Base-by-base conservation (phyloP, 2,888 invertebrate genomes). In the Meta bourneti region DNA sequence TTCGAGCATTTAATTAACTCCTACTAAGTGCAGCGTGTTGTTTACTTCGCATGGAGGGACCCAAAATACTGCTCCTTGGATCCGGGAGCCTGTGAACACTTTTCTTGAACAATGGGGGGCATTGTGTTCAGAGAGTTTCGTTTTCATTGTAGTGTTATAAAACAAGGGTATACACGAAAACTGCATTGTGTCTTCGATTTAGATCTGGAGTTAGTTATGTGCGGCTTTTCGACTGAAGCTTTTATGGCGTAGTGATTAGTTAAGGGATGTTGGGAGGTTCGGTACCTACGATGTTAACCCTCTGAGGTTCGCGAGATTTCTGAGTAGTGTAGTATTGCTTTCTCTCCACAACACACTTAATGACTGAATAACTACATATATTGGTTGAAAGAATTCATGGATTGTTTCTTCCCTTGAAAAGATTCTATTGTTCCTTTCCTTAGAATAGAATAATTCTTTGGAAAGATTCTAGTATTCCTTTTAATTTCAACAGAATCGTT, bases 1-100 rank as follows among this genome's bases (percentile, higher is more conserved):
- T 84, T 80, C 34, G 20, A 84, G 84, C 72, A 83, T 74, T 83
- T 84, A 75, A 84, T 84, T 75, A 75, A 84, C 61, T 84, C 84
- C 16, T 54, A 61, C 75, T 54, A 84, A 48, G 20, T 61, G 54
- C 72, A 75, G 34, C 7, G 54, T 61, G 8, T 61, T 80, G 80
- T 79, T 79, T 79, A 79, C 79, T 54, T 79, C 80, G 19, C 61
- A 34, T 19, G 49, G 80, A 34, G 34, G 13, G 61, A 16, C 20
- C 34, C 52, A 48, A 80, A 80, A 34, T 34, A 20, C 34, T 61
- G 61, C 49, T 77, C 16, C 77, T 51, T 77, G 77, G 52, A 51
- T n/a, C 19, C 13, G 51, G n/a, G 52, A 9, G 77, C 7, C 52
- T 51, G 51, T 19, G 19, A 7, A 77, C 49, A 19, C 77, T 51